Conservation (phyloP, 2,797 vertebrate species). For the Vireo griseus region DNA sequence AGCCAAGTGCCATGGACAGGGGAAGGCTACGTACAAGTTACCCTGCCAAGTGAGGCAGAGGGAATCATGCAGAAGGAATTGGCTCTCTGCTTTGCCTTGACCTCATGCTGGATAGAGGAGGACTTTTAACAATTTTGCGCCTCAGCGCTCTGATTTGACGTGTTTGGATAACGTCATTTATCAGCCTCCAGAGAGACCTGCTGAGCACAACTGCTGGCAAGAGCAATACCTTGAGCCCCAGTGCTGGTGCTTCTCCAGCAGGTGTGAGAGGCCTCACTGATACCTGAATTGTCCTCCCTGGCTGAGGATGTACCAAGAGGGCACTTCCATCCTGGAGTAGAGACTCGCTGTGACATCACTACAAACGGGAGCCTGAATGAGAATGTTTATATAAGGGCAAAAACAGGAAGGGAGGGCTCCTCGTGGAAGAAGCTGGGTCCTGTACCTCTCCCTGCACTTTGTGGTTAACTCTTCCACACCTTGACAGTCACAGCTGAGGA, state of each 20-base stretch:
- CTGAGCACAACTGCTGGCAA: not conserved
- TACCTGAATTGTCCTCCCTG: not conserved
- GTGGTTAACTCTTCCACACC: not conserved
- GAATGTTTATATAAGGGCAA: not conserved
- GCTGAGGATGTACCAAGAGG: accelerated
- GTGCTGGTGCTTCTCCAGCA: not conserved
- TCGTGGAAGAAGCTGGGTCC: accelerated
- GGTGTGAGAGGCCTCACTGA: accelerated
- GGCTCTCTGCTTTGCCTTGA: not conserved
- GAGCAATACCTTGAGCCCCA: not conserved
- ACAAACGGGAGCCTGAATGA: not conserved
- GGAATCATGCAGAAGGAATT: not conserved
- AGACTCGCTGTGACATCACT: not conserved
- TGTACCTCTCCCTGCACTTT: not conserved
- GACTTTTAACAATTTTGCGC: not conserved
- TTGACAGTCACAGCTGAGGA: not conserved
- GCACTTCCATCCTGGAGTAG: not conserved
- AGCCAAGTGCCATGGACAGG: not conserved
- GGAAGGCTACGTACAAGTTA: not conserved
- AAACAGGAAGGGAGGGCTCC: not conserved
- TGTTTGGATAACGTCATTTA: constrained; percentile 19
- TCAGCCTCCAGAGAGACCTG: not conserved
- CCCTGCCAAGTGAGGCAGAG: constrained; percentile 25
- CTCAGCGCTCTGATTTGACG: not conserved
- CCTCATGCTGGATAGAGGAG: not conserved